These are phyloP conservation scores for Propithecus coquereli DNA, from an alignment of 2,113 vertebrate species.

Conservation along the genomic window DNA sequence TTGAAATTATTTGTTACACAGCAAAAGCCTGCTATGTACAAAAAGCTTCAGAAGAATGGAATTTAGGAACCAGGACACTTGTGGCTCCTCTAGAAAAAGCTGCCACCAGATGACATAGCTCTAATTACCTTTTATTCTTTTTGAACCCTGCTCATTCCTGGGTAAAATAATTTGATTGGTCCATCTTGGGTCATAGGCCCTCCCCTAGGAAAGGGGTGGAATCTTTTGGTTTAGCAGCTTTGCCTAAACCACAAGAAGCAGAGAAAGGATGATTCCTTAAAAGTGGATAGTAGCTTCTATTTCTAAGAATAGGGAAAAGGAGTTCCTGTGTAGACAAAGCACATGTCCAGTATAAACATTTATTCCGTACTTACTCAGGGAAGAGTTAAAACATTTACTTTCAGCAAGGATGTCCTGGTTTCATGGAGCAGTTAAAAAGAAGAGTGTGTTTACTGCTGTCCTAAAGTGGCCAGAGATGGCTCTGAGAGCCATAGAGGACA, in stretches of 20 bases:
- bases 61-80: neutral
- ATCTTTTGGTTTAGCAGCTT: neutral
- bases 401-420: neutral
- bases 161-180: neutral
- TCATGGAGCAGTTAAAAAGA: neutral
- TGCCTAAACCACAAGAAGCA: neutral
- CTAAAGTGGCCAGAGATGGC: neutral
- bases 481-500: neutral
- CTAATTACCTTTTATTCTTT: neutral
- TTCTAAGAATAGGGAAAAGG: neutral
- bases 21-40: neutral
- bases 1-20: neutral
- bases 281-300: neutral
- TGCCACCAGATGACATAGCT: neutral
- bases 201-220: neutral
- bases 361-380: neutral
- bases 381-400: neutral
- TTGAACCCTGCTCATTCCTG: neutral
- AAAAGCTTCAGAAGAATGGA: neutral
- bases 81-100: neutral
- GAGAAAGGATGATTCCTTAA: neutral
- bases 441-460: neutral
- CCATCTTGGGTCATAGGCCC: neutral
- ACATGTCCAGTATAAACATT: neutral
- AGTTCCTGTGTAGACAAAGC: neutral